Percentiles rank a stretch among this genome's conserved stretches.
Evolutionary conservation across 2,797 vertebrate species (phyloP).

Genomic region (Buceros bicornis): DNA sequence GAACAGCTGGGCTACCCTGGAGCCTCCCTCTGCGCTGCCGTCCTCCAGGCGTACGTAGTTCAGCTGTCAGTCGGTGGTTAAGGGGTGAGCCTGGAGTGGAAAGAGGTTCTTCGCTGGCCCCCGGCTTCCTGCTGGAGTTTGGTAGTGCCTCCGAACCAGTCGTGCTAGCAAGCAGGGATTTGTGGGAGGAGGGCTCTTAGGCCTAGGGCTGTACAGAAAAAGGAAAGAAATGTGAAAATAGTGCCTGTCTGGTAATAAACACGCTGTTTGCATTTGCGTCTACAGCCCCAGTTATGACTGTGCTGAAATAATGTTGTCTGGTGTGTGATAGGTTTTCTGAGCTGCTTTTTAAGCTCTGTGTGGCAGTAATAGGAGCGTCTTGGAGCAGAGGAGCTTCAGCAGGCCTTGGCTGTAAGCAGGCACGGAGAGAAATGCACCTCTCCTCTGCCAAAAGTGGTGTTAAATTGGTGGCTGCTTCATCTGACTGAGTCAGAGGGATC

Average conservation of each 20-base stretch:
- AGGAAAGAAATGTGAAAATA: neutral
- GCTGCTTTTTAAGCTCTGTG: slow-evolving; percentile 24
- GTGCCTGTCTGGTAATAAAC: neutral
- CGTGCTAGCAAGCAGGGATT: neutral
- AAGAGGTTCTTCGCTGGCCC: neutral
- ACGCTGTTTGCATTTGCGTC: neutral
- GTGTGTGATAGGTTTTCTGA: neutral
- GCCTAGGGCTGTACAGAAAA: neutral
- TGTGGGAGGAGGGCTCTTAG: neutral
- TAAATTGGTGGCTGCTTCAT: slow-evolving; percentile 17
- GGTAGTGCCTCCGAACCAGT: neutral
- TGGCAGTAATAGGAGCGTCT: neutral
- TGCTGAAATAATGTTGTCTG: neutral
- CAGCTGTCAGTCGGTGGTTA: neutral
- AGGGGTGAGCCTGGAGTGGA: neutral
- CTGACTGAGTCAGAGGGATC: neutral
- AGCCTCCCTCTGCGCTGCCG: neutral
- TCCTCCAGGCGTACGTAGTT: neutral
- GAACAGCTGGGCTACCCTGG: neutral
- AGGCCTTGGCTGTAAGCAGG: slow-evolving; percentile 7
- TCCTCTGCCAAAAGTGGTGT: slow-evolving; percentile 12
- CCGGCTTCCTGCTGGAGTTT: neutral
- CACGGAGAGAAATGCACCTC: neutral
- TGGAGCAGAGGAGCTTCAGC: slow-evolving; percentile 28
- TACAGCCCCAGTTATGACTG: neutral